phyloP scores from a whole-genome alignment of 2,113 vertebrate genomes.

The Empidonax traillii region DNA sequence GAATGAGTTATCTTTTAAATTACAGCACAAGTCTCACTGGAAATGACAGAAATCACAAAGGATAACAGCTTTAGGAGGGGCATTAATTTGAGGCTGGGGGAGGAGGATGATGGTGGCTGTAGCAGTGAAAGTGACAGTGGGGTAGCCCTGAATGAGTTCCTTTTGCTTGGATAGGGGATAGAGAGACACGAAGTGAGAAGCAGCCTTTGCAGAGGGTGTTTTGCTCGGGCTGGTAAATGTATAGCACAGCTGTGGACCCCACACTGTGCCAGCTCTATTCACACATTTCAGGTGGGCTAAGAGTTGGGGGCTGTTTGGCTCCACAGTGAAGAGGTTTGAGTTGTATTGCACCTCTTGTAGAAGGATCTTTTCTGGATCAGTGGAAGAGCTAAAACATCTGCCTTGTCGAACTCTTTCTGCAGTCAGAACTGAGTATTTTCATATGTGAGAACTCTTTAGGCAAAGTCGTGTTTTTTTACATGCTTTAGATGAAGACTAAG shows the following conservation, averaged over 20 bases:
- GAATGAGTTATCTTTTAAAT: slow-evolving; percentile 76
- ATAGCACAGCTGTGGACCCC: not conserved
- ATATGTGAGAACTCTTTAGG: not conserved
- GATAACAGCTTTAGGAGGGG: slow-evolving; percentile 36
- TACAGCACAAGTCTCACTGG: slow-evolving; percentile 66
- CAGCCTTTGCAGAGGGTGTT: not conserved
- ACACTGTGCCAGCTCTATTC: not conserved
- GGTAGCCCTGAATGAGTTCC: not conserved
- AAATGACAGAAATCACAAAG: slow-evolving; percentile 61
- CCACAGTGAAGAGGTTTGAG: not conserved
- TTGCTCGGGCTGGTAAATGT: not conserved
- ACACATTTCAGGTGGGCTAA: not conserved
- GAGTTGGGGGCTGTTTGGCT: not conserved
- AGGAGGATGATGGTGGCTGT: not conserved
- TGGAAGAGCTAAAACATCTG: not conserved
- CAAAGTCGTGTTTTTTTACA: not conserved
- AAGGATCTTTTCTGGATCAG: slow-evolving; percentile 31
- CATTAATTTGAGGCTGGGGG: slow-evolving; percentile 4
- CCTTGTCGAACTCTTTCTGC: slow-evolving; percentile 10
- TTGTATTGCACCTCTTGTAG: not conserved
- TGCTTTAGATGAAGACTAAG: not conserved
- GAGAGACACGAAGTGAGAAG: not conserved
- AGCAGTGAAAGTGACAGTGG: not conserved
- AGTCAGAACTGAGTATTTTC: not conserved
- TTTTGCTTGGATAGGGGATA: not conserved